phyloP scores from a whole-genome alignment of 2,797 vertebrate species.

The Ispidina picta region DNA sequence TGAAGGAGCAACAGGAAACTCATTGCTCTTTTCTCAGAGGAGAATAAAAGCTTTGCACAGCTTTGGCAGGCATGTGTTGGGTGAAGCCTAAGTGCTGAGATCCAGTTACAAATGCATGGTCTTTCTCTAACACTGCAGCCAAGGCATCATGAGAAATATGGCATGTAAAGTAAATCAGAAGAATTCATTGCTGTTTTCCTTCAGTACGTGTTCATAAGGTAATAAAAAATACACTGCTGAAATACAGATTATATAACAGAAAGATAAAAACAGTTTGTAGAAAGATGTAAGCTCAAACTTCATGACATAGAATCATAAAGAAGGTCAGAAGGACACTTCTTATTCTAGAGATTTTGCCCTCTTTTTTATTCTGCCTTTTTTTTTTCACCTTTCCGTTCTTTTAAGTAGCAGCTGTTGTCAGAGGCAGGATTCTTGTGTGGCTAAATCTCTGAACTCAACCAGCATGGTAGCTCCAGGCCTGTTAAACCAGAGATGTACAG shows the following conservation, averaged over 20 bases:
- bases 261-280: not conserved
- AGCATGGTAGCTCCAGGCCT: conserved; percentile 18
- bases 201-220: not conserved
- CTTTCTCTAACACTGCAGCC: not conserved
- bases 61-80: not conserved
- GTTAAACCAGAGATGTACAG: not conserved
- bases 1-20: not conserved
- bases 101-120: not conserved
- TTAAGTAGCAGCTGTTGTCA: conserved; percentile 41
- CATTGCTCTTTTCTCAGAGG: not conserved
- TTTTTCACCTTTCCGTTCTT: not conserved
- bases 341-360: not conserved
- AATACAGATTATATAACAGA: not conserved
- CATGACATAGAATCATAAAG: not conserved
- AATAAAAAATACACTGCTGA: not conserved
- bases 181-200: not conserved
- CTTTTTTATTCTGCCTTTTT: not conserved
- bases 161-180: not conserved
- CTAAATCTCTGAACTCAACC: conserved; percentile 31
- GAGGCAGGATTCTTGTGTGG: not conserved
- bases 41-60: not conserved
- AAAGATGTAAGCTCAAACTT: not conserved
- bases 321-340: conserved; percentile 35
- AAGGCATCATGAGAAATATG: not conserved
- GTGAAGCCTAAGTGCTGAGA: not conserved